These are phyloP conservation scores for Drosophila paramelanica DNA, from an alignment of 2,888 invertebrate species.

Conservation along the genomic window DNA sequence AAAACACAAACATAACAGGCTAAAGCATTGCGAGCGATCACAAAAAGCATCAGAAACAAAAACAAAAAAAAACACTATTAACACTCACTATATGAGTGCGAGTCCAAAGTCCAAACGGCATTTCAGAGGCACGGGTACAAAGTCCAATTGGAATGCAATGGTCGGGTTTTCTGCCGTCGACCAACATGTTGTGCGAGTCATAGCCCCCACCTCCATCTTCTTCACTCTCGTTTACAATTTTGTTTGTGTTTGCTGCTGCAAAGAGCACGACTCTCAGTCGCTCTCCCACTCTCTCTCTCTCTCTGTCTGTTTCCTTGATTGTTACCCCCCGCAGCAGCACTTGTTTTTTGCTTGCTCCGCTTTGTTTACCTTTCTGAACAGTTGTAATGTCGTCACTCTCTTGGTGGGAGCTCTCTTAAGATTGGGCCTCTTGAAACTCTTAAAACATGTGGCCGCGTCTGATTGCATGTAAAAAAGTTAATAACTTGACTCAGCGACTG, in stretches of 20 bases:
- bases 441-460: constrained; percentile 43
- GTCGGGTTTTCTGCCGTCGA: constrained; percentile 75
- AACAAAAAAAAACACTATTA: constrained; percentile 34
- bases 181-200: constrained; percentile 67
- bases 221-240: constrained; percentile 47
- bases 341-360: constrained; percentile 40
- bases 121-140: constrained; percentile 72
- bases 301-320: constrained; percentile 6
- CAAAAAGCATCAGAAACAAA: constrained; percentile 17
- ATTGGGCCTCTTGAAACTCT: constrained; percentile 54
- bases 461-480: constrained; percentile 58
- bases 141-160: constrained; percentile 66
- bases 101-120: constrained; percentile 74
- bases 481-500: constrained; percentile 33
- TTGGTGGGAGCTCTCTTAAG: constrained; percentile 44
- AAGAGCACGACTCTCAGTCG: constrained; percentile 50
- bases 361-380: constrained; percentile 70
- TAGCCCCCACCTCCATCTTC: constrained; percentile 33
- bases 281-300: constrained; percentile 15
- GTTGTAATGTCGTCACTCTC: constrained; percentile 41
- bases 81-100: constrained; percentile 71
- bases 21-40: constrained; percentile 18
- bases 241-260: constrained; percentile 40
- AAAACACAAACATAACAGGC: constrained; percentile 13
- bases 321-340: constrained; percentile 33